Evolutionary conservation across 2,888 invertebrate species (phyloP), one percentile per base, ranked within the genome.

Genomic region (Callimorpha dominula): DNA sequence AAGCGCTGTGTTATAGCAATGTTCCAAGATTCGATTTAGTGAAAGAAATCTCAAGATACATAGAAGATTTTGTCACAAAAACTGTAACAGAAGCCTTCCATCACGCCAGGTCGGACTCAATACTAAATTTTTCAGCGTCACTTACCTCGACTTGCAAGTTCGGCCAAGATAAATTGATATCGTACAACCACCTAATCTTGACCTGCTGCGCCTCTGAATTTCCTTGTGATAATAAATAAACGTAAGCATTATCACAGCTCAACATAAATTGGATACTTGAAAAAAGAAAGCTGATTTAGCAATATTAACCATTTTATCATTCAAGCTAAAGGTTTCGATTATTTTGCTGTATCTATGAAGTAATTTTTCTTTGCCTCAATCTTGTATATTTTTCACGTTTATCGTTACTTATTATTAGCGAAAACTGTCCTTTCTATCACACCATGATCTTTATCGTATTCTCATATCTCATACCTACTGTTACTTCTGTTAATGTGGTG

Each of bases 61-160:
- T 31, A 20, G n/a, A 11, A 63, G 8, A 5, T 43, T 52, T 54
- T 52, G n/a, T 43, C 52, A 20, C 50, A 54, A 70, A 63, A 62
- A 31, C 43, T 15, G 49, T 46, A 40, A 71, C 71, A 71, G 50
- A 66, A 71, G 46, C 17, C 4, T 46, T 70, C 60, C 68, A 49
- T 77, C 75, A 76, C 72, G 75, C 79, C 75, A 78, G 40, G 49
- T n/a, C 57, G 74, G 65, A 73, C 73, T 79, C 79, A 77, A 82
- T 81, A 80, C 78, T 80, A 81, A 83, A 84, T 86, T 86, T 86
- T 85, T 85, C 87, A 87, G 85, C 80, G 80, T 85, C 85, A 85
- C 81, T 85, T 84, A 84, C 85, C 80, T 84, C 71, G 69, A 50
- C 74, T 81, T 81, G 81, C 81, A 84, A 85, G 78, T 84, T 87